Conservation (phyloP, 2,888 invertebrate species). For the Xestobium rufovillosum region DNA sequence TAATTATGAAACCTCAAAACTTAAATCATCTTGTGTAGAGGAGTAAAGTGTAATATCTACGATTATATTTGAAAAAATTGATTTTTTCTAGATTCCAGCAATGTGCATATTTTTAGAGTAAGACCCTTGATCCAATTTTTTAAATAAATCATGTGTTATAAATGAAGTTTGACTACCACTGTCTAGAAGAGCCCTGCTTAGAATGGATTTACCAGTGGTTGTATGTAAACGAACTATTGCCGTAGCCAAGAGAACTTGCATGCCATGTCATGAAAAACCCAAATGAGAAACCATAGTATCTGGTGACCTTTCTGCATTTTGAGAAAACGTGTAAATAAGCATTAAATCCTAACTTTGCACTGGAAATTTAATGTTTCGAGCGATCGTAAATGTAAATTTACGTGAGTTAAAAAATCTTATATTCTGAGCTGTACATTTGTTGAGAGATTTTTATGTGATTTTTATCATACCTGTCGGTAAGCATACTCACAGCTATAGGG, state of each 20-base stretch:
- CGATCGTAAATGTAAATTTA: constrained; percentile 4
- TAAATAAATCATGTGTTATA: background rate
- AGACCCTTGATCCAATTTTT: background rate
- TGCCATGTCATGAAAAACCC: background rate
- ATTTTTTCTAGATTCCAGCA: background rate
- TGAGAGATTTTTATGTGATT: no score
- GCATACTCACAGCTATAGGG: no score
- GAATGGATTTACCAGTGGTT: background rate
- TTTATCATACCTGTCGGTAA: no score
- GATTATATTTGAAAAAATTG: background rate
- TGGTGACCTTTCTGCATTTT: background rate
- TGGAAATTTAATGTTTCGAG: constrained; percentile 6
- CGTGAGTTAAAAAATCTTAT: constrained; percentile 4
- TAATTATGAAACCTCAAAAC: background rate
- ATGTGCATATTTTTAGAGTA: background rate
- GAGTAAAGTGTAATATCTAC: background rate
- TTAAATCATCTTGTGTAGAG: background rate
- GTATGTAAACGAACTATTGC: background rate
- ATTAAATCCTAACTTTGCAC: constrained; percentile 5
- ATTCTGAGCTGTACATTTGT: background rate
- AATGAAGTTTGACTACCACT: constrained; percentile 2
- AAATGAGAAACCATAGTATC: background rate
- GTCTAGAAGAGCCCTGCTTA: background rate
- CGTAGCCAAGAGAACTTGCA: background rate
- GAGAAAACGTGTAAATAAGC: background rate